These are phyloP conservation scores for Paramuricea clavata DNA, from an alignment of 92 coral and sea anemone species.

Conservation along the genomic window DNA sequence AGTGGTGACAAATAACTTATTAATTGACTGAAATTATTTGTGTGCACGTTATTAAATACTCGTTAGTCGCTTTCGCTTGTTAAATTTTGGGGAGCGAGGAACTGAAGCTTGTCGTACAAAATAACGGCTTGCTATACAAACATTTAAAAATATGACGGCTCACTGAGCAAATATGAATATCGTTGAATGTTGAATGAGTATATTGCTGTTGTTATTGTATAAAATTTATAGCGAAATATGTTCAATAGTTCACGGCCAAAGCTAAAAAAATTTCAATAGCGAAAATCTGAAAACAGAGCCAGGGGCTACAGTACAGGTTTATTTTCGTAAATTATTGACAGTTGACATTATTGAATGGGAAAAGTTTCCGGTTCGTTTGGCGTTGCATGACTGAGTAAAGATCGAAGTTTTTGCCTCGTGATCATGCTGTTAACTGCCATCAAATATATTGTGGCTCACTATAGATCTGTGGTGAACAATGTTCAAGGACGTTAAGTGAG, in stretches of 20 bases:
- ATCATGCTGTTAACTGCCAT: neutral
- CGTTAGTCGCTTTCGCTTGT: neutral
- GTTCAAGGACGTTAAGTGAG: too few relatives aligned
- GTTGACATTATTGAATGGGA: too few relatives aligned
- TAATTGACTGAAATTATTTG: neutral
- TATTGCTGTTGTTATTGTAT: neutral
- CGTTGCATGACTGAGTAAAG: neutral
- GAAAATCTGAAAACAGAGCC: too few relatives aligned
- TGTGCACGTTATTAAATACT: too few relatives aligned
- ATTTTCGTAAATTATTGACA: too few relatives aligned
- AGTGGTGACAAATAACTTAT: neutral
- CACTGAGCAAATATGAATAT: constrained; percentile 12
- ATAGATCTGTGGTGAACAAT: too few relatives aligned
- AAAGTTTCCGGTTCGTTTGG: too few relatives aligned
- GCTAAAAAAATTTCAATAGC: too few relatives aligned
- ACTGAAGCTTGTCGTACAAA: neutral
- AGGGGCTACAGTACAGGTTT: too few relatives aligned
- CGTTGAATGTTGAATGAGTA: neutral
- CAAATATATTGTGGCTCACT: too few relatives aligned
- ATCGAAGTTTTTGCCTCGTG: too few relatives aligned
- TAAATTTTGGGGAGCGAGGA: neutral
- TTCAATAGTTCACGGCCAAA: neutral
- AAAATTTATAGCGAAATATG: neutral
- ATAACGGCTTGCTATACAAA: neutral
- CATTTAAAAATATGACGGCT: neutral